phyloP scores from a whole-genome alignment of 2,888 invertebrate genomes.

The Chirona hameri region DNA sequence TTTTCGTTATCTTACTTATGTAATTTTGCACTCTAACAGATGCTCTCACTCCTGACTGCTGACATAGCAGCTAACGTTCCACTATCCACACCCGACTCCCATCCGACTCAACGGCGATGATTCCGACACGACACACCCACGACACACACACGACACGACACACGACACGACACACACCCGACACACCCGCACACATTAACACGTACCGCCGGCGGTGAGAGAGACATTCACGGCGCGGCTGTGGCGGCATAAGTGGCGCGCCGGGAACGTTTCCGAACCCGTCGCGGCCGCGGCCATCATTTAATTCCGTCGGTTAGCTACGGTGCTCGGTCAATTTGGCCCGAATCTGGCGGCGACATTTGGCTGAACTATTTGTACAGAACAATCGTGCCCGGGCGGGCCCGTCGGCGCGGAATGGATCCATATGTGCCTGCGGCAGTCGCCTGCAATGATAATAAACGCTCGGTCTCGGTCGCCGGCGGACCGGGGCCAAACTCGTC shows the following conservation, averaged over 20 bases:
- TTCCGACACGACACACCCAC: background rate
- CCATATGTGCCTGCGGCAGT: background rate
- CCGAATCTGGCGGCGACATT: background rate
- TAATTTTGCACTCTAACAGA: too few relatives aligned
- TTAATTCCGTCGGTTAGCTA: background rate
- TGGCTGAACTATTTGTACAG: slow-evolving; percentile 2
- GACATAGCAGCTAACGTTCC: too few relatives aligned
- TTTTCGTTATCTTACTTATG: too few relatives aligned
- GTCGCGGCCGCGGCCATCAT: background rate
- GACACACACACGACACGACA: too few relatives aligned
- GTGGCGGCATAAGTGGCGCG: background rate
- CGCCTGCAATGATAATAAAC: slow-evolving; percentile 6
- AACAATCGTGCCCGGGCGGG: background rate
- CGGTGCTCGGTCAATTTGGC: background rate
- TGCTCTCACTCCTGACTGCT: too few relatives aligned
- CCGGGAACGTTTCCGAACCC: background rate
- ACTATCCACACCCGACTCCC: background rate
- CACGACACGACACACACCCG: too few relatives aligned
- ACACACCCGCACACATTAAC: too few relatives aligned
- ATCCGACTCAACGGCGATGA: background rate
- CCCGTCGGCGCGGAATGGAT: background rate
- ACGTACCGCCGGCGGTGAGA: too few relatives aligned
- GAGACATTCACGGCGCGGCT: background rate
- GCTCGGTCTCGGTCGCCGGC: background rate
- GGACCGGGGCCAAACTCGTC: background rate